Evolutionary conservation across 2,888 invertebrate genomes (phyloP).

Genomic region (Carcina quercana): DNA sequence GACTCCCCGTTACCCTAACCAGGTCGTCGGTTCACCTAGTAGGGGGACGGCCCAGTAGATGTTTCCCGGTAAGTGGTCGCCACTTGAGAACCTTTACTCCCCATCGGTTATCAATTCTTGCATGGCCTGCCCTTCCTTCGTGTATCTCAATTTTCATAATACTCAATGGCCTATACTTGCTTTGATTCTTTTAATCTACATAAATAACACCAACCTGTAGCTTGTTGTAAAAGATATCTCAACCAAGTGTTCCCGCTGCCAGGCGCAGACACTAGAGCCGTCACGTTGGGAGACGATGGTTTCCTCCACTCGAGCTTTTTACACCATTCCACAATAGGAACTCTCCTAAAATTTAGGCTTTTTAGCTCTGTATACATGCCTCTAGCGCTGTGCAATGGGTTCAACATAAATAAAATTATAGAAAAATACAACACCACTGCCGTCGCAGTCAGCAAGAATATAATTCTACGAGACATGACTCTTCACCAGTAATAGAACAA

Average conservation of each 20-base stretch:
- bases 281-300: constrained; percentile 60
- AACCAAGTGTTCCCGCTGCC: constrained; percentile 93
- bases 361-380: constrained; percentile 34
- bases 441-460: constrained; percentile 45
- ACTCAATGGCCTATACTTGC: no score
- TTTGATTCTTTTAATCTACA: no score
- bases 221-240: constrained; percentile 84
- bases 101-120: no score
- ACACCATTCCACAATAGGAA: constrained; percentile 66
- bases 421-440: constrained; percentile 58
- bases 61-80: no score
- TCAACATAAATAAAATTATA: constrained; percentile 55
- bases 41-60: no score
- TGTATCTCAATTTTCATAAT: no score
- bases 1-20: no score
- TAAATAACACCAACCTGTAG: constrained; percentile 71
- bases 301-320: constrained; percentile 58
- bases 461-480: constrained; percentile 51
- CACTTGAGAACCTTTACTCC: no score
- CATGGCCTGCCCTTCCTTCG: no score
- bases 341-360: constrained; percentile 40
- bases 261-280: constrained; percentile 85
- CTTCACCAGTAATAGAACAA: no score
- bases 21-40: no score
- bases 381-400: constrained; percentile 39